Evolutionary conservation across 2,888 invertebrate species (phyloP).

Genomic region (Carterocephalus palaemon): DNA sequence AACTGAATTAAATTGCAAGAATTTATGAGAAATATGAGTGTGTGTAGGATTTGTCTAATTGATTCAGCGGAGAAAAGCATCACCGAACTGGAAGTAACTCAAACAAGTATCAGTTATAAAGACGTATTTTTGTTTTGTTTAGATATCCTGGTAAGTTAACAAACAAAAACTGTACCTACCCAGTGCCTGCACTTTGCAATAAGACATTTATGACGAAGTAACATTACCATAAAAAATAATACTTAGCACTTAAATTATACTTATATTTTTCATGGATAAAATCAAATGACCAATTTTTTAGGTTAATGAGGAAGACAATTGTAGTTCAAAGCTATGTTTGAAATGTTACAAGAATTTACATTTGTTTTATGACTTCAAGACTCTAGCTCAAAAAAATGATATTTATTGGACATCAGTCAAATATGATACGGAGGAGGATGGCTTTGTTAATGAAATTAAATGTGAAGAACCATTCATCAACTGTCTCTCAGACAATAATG

Average conservation of each 20-base stretch:
- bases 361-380: constrained; percentile 56
- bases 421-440: constrained; percentile 9
- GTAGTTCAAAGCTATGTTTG: constrained; percentile 52
- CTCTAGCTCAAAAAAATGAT: constrained; percentile 52
- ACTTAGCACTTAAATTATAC: too few relatives aligned
- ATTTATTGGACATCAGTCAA: constrained; percentile 40
- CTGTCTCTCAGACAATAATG: constrained; percentile 1
- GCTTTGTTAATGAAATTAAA: constrained; percentile 6
- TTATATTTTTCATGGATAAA: too few relatives aligned
- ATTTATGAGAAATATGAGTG: constrained; percentile 10
- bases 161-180: too few relatives aligned
- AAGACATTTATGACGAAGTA: too few relatives aligned
- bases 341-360: constrained; percentile 56
- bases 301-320: constrained; percentile 43
- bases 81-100: constrained; percentile 11
- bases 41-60: constrained; percentile 14
- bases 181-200: too few relatives aligned
- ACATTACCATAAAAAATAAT: too few relatives aligned
- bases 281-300: too few relatives aligned
- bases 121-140: constrained; percentile 19
- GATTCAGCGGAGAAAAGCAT: constrained; percentile 14
- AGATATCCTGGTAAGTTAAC: constrained; percentile 14
- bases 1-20: too few relatives aligned
- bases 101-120: constrained; percentile 3
- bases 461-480: not conserved